Base-by-base conservation (phyloP, 1,140 invertebrate genomes). In the Lasioglossum baleicum region DNA sequence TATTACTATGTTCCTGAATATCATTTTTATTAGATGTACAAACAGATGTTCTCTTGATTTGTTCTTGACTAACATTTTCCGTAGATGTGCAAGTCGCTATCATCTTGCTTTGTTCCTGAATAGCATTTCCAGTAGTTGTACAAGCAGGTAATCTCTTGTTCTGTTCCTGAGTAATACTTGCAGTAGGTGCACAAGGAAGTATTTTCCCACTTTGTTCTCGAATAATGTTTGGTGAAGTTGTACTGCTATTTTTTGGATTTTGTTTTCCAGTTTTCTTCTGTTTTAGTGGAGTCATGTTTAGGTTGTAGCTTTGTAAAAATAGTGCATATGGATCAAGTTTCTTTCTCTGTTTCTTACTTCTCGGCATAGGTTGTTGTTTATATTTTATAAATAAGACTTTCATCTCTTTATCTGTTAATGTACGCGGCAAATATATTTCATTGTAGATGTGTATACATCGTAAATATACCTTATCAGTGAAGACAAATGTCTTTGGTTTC, bases 371-470 rank as follows among this genome's bases (percentile, higher is more conserved):
- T 13, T 60, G 35, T 1, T 42, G 31, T 0, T 35, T 35, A 63
- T 53, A 61, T 17, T 1, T 0, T 5, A 0, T 5, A 65, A 56
- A 2, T 0, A 75, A 7, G 15, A 0, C 0, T 15, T 7, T 0
- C 10, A 73, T 6, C 73, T 79, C 35, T 10, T 0, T 1, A 0
- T 10, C 0, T 2, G 11, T 3, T 2, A 77, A 73, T 17, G 71
- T 44, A 58, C 89, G 68, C 44, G 89, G 85, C 31, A 83, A 20
- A 69, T 83, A 88, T 26, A 89, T 31, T 26, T 77, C 56, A 69
- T 89, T 90, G 17, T 87, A 89, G 56, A 67, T 13, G 11, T 66
- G 8, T 10, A 79, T 22, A 58, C 77, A 17, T 15, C 65, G 17
- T 10, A 87, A 53, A 75, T 87, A 88, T 2, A 7, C 0, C 11